These are phyloP conservation scores for Orthonychiurus folsomi DNA, from an alignment of 2,888 invertebrate genomes.

Conservation along the genomic window DNA sequence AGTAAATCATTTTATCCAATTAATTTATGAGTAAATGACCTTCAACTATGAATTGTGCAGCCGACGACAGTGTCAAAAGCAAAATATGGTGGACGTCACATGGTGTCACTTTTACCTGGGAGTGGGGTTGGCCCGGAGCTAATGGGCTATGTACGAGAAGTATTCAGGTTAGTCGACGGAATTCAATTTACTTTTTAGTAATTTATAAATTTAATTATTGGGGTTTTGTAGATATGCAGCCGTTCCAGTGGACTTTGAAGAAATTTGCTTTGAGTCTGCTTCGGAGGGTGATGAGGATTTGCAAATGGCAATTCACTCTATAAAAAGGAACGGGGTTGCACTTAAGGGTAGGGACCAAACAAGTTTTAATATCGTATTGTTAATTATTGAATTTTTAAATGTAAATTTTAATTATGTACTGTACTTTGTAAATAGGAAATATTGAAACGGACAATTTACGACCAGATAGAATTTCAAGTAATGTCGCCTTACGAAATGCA, in stretches of 20 bases:
- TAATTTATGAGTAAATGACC: background rate
- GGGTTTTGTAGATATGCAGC: conserved; percentile 58
- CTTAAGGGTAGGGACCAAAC: conserved; percentile 70
- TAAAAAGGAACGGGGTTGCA: conserved; percentile 90
- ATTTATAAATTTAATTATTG: background rate
- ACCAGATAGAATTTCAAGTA: conserved; percentile 73
- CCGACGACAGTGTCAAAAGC: conserved; percentile 45
- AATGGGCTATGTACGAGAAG: conserved; percentile 82
- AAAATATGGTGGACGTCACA: conserved; percentile 90
- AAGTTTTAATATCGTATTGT: background rate
- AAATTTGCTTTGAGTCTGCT: conserved; percentile 73
- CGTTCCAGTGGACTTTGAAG: conserved; percentile 93
- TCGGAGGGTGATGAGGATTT: conserved; percentile 75
- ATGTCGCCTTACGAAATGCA: conserved; percentile 84
- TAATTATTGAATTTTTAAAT: background rate
- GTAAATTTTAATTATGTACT: conserved; percentile 2
- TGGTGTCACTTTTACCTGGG: conserved; percentile 89
- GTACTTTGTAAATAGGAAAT: conserved; percentile 55
- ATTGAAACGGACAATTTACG: conserved; percentile 88
- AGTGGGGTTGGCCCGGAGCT: conserved; percentile 96
- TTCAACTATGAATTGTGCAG: background rate
- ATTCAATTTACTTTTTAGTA: conserved; percentile 2
- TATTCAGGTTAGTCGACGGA: conserved; percentile 56
- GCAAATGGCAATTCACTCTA: conserved; percentile 85
- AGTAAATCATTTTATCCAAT: background rate